Evolutionary conservation across 2,888 invertebrate species (phyloP), one percentile per base, ranked within the genome.

Genomic region (Apantesis nais): DNA sequence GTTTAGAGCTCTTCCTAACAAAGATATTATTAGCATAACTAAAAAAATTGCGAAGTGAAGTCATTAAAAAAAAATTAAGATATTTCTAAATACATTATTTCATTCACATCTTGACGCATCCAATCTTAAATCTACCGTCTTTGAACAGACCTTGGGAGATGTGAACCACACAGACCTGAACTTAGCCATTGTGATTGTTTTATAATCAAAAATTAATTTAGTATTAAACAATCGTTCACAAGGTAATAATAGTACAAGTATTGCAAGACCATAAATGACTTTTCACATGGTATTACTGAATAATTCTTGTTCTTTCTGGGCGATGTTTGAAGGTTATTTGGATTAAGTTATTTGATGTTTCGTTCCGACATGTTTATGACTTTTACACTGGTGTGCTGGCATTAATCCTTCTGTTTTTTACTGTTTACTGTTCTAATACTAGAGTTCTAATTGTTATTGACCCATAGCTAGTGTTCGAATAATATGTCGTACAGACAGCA

Each of bases 141-240:
- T 73, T 74, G 69, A 77, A 81, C 65, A 62, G 63, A 75, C 82
- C 83, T 82, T 82, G 82, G 58, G 60, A 70, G 64, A 73, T 83
- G 78, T 82, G 83, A 82, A 82, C 82, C 79, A 81, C 79, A n/a
- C n/a, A n/a, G n/a, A 83, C 73, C 71, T 69, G 75, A 79, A 76
- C 73, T 71, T 52, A 67, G 71, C 68, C 83, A 85, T 86, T 87
- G 85, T 86, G 83, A 79, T 79, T 76, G 81, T 85, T 83, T 82
- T 81, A 83, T 81, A 81, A 84, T 83, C 78, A 84, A 81, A 81
- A 78, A 73, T 76, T 75, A 81, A 74, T 74, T 79, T 83, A 75
- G 79, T 67, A 74, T 81, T 74, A 74, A 82, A 85, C 85, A 87
- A 83, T 84, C 74, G 82, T 83, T 84, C 79, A 77, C 85, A 85